Base-by-base conservation (phyloP, 2,797 vertebrate species). In the Buceros bicornis region DNA sequence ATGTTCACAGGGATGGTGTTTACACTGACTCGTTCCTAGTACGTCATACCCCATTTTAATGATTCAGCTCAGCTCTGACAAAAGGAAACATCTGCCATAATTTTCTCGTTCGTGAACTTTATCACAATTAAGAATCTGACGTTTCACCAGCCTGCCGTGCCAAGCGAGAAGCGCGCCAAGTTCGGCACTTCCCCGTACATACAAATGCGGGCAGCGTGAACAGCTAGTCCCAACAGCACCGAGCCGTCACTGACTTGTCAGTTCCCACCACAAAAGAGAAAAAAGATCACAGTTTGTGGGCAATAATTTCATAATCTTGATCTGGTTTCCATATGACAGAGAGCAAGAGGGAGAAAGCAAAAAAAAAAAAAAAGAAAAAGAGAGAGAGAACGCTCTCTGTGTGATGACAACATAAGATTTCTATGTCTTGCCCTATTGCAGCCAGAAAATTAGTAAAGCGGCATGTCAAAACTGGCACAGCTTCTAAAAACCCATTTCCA, bases 31-130 rank as follows among this genome's bases (percentile, higher is more conserved):
- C 11, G 78, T 78, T 96, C 88, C 33, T 64, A 93, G 91, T 76
- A 82, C 87, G 95, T 87, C 91, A 84, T 77, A 76, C 92, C 83
- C 94, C 87, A 89, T 90, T 94, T 94, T 97, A 96, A 92, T 92
- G 94, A 95, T 76, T 92, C 77, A 69, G 74, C 87, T 85, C n/a
- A 5, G 67, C 71, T 94, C 91, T 81, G 91, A 96, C 95, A 95
- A 96, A 96, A 91, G 82, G 92, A 96, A 96, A 94, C 92, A 91
- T 90, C 87, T 96, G 93, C 89, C 67, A 56, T 53, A 61, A 43
- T 95, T 95, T 95, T 40, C 95, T 95, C 91, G 87, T 92, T 60
- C 51, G 18, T 97, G 97, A 97, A 97, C 96, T 97, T 97, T 97
- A 95, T 93, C 97, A 96, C 89, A 91, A 95, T 95, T 97, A 96